Evolutionary conservation across 92 coral and sea anemone species (phyloP), one percentile per base, ranked within the genome.

Genomic region (Zoanthus solanderi): DNA sequence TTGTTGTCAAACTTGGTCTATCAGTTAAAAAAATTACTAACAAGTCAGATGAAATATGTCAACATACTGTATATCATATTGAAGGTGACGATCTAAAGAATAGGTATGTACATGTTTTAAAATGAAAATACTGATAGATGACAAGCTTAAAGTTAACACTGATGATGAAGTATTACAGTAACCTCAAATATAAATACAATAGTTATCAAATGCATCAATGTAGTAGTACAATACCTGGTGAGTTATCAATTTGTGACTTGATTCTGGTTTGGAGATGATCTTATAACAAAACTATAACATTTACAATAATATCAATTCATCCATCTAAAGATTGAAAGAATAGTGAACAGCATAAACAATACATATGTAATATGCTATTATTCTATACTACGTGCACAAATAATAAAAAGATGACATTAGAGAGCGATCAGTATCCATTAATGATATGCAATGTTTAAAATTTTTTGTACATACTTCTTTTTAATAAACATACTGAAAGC

Each of bases 171-270:
- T 61, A 61, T 61, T 61, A 61, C 69, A 61, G 69, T 61, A 61
- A 61, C 69, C 69, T 61, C 29, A 61, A 61, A 61, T 61, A 61
- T 61, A 61, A 61, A 16, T 61, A n/a, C 69, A 61, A 29, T 61
- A 61, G 69, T n/a, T 61, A 61, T 61, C 6, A 61, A 61, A 61
- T 61, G 69, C 29, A 61, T 61, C 69, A 61, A 61, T 61, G 69
- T 61, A 61, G 69, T 61, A 61, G 69, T 61, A 61, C 69, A 61
- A 61, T 61, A 61, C 69, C 69, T 61, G 69, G 69, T 61, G 69
- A 61, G 31, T 61, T 61, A 61, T 61, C 69, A 61, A 61, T 61
- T 61, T 61, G 69, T 61, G 68, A 61, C 68, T 61, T 61, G 65
- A 57, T 57, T 57, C 65, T 57, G 65, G 18, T 57, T 14, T 57